Evolutionary conservation across 2,113 vertebrate genomes (phyloP), one percentile per base, ranked within the genome.

Genomic region (Ammodytes marinus): DNA sequence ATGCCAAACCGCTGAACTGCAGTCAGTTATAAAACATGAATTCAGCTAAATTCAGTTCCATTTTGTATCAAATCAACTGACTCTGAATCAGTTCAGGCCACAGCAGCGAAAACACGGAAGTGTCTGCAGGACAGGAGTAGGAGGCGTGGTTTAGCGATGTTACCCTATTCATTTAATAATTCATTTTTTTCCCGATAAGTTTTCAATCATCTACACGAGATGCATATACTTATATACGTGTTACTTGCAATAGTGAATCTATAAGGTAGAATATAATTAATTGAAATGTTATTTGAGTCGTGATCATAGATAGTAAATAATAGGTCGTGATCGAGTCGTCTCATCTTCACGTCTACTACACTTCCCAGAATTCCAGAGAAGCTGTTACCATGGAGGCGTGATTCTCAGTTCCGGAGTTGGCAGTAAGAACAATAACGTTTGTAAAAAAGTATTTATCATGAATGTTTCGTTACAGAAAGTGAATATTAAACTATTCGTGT

Each of bases 21-120:
- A 40, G 43, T 80, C 53, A 68, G 87, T 14, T 68, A 1, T 19
- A 1, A 94, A 92, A 93, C 89, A 93, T 88, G 7, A 40, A 3
- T 11, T 42, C 9, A 1, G 12, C 10, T 6, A 10, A 0, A 9
- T 39, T 42, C 15, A 27, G 2, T 45, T 70, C 3, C 5, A 8
- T 4, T 67, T 7, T 9, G 4, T 3, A 0, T 37, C 5, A 39
- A 15, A 40, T 1, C 1, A 79, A 27, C 89, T 82, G 84, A 89
- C 68, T 67, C 69, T 47, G 57, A 53, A 81, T 8, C 84, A 85
- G 86, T 50, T 37, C 1, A 35, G 12, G 3, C 35, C 10, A 9
- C 54, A 57, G 27, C 8, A 6, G 10, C 27, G 15, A 69, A 84
- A 83, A 91, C 19, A 39, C 89, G 90, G 91, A 92, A 92, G 83